Conservation (phyloP, 2,888 invertebrate species). For the Sicus ferrugineus region DNA sequence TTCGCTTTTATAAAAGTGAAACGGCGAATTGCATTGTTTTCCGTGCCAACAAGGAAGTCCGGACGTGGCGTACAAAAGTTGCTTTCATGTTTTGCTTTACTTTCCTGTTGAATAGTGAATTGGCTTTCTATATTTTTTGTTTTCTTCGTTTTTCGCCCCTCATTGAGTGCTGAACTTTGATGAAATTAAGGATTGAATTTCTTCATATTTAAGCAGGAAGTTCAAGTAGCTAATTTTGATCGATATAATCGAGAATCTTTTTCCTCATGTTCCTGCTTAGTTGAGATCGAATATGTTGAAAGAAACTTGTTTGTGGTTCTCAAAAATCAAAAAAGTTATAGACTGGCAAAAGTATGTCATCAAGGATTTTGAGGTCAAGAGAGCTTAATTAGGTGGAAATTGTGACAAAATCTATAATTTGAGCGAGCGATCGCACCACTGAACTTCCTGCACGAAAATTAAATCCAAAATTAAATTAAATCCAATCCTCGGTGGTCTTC, state of each 20-base stretch:
- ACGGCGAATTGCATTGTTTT: constrained; percentile 15
- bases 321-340: too few relatives aligned
- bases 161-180: constrained; percentile 12
- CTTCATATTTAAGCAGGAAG: constrained; percentile 14
- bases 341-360: too few relatives aligned
- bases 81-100: background rate
- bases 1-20: constrained; percentile 19
- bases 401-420: too few relatives aligned
- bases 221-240: constrained; percentile 13
- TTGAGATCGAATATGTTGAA: too few relatives aligned
- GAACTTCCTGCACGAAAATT: too few relatives aligned
- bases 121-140: background rate
- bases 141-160: background rate
- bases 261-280: too few relatives aligned
- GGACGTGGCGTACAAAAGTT: background rate
- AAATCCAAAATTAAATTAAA: too few relatives aligned
- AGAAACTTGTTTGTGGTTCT: too few relatives aligned
- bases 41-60: background rate
- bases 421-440: too few relatives aligned
- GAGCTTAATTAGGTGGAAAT: too few relatives aligned
- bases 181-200: constrained; percentile 11
- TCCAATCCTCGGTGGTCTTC: too few relatives aligned
- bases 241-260: background rate
- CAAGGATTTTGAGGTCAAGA: too few relatives aligned
- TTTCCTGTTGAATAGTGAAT: background rate